Evolutionary conservation across 2,888 invertebrate genomes (phyloP).

Genomic region (Dynastes hyllus): DNA sequence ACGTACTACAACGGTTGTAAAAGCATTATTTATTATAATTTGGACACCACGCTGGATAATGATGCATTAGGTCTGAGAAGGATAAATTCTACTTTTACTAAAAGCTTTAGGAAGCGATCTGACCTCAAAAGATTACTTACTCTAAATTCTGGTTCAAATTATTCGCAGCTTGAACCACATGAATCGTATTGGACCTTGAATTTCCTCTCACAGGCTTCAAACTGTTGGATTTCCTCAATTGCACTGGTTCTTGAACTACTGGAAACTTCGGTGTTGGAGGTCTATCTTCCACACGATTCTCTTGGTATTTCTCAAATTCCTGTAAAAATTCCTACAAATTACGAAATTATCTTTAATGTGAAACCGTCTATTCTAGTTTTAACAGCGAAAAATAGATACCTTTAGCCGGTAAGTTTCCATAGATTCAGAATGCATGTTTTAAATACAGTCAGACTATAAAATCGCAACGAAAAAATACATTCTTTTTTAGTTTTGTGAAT

Average conservation of each 20-base stretch:
- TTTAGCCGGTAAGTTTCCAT: background rate
- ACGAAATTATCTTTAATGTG: background rate
- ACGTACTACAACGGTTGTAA: too few species aligned
- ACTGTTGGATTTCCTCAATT: slow-evolving; percentile 46
- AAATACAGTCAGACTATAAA: too few species aligned
- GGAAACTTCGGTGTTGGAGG: slow-evolving; percentile 52
- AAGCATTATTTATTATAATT: too few species aligned
- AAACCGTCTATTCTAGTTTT: background rate
- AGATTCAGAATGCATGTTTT: background rate
- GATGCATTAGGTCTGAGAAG: too few species aligned
- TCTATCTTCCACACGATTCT: slow-evolving; percentile 25
- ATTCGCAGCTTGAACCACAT: slow-evolving; percentile 36
- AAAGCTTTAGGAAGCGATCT: too few species aligned
- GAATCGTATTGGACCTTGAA: slow-evolving; percentile 48
- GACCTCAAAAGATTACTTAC: background rate
- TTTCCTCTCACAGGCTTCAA: slow-evolving; percentile 17
- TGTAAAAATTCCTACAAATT: slow-evolving; percentile 52
- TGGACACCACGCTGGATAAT: too few species aligned
- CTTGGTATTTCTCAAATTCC: slow-evolving; percentile 49
- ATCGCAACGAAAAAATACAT: too few species aligned
- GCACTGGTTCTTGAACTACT: slow-evolving; percentile 45
- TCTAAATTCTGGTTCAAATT: slow-evolving; percentile 42
- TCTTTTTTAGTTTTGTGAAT: too few species aligned
- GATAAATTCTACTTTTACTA: too few species aligned
- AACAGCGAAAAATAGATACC: background rate